A percentile compares a stretch with the other conserved stretches of the same genome.
Evolutionary conservation across 1,140 invertebrate species (phyloP).

Genomic region (Nautilus pompilius): DNA sequence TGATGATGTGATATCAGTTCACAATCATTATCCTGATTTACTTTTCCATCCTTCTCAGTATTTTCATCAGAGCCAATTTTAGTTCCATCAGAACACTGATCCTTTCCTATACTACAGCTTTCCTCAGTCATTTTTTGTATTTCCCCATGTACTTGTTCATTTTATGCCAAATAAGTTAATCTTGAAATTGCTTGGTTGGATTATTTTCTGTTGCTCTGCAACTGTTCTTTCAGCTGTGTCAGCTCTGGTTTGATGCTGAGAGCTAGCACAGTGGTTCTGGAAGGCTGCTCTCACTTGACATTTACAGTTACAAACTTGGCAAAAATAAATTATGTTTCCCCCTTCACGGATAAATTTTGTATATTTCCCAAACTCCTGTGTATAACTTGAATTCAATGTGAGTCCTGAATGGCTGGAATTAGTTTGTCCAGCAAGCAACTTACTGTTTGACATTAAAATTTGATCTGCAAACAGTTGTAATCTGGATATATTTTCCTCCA

Average conservation of each 20-base stretch:
- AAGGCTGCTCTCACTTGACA: conserved; percentile 35
- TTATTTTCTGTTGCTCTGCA: too few species aligned
- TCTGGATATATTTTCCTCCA: conserved; percentile 1
- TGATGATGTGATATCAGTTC: not conserved
- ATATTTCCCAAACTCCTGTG: conserved; percentile 40
- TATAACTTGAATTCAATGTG: conserved; percentile 22
- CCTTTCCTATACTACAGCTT: too few species aligned
- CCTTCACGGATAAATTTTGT: conserved; percentile 42
- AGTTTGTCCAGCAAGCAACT: not conserved
- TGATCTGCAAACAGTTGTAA: conserved; percentile 31
- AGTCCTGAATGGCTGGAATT: not conserved
- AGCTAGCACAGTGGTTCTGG: conserved; percentile 32
- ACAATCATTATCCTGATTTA: not conserved
- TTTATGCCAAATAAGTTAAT: too few species aligned
- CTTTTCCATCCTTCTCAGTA: too few species aligned
- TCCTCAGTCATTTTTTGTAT: too few species aligned
- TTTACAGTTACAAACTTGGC: conserved; percentile 46
- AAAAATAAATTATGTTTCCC: conserved; percentile 44
- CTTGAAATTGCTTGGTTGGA: too few species aligned
- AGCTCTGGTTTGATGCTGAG: conserved; percentile 28
- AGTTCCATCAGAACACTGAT: too few species aligned
- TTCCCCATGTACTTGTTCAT: too few species aligned
- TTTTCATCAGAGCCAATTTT: too few species aligned
- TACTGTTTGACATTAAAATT: conserved; percentile 19
- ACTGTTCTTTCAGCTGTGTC: conserved; percentile 11